Percentiles rank a stretch among this genome's conserved stretches.
Conservation (phyloP, 1,140 invertebrate genomes). For the Chrysoperla carnea region DNA sequence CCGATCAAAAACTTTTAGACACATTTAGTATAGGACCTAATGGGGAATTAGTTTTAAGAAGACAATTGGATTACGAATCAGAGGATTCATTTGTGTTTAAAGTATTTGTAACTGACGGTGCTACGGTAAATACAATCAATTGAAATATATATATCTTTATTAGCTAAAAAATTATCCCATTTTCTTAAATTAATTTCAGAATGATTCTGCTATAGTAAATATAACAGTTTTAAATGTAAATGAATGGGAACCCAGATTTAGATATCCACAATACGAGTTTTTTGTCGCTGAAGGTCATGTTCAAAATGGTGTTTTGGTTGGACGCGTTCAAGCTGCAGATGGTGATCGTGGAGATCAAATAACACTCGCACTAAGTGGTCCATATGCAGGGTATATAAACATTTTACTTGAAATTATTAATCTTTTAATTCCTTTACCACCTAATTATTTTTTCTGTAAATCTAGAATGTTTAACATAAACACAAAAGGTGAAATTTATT, state of each 20-base stretch:
- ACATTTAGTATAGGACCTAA: slow-evolving; percentile 54
- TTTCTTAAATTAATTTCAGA: slow-evolving; percentile 32
- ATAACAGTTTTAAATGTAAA: slow-evolving; percentile 75
- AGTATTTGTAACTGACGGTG: slow-evolving; percentile 70
- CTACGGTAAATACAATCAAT: slow-evolving; percentile 36
- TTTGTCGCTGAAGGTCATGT: slow-evolving; percentile 31
- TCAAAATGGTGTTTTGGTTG: slow-evolving; percentile 30
- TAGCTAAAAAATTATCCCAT: background rate
- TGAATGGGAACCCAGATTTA: slow-evolving; percentile 82
- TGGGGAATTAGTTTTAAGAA: slow-evolving; percentile 62
- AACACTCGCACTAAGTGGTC: slow-evolving; percentile 47
- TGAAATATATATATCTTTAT: background rate
- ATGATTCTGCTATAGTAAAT: slow-evolving; percentile 51
- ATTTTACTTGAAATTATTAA: slow-evolving; percentile 15
- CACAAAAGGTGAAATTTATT: slow-evolving; percentile 27
- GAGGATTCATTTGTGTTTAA: slow-evolving; percentile 52
- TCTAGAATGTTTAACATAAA: slow-evolving; percentile 24
- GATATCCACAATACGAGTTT: slow-evolving; percentile 74
- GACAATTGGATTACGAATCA: slow-evolving; percentile 65
- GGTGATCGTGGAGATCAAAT: slow-evolving; percentile 60
- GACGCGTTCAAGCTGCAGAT: slow-evolving; percentile 57
- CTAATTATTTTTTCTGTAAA: background rate
- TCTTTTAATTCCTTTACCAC: too few species aligned
- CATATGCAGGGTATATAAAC: slow-evolving; percentile 30
- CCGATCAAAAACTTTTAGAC: slow-evolving; percentile 41